Evolutionary conservation across 2,888 invertebrate species (phyloP).

Genomic region (Chalcis sispes): DNA sequence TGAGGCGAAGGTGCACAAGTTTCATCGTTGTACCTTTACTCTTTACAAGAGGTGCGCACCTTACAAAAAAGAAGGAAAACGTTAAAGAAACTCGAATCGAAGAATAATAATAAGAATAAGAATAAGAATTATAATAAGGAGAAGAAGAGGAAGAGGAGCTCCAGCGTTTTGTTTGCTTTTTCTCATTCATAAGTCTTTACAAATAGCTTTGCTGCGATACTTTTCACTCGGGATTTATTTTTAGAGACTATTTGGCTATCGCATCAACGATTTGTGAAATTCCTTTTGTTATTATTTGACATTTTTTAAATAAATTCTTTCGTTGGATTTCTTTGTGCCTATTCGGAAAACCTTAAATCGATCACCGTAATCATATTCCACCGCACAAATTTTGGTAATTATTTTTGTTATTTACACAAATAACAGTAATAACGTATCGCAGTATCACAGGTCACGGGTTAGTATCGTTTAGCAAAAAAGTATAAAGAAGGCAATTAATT

Average conservation of each 20-base stretch:
- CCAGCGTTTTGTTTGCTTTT: conserved; percentile 48
- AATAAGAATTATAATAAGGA: conserved; percentile 1
- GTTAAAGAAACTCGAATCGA: too few relatives aligned
- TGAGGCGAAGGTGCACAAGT: conserved; percentile 55
- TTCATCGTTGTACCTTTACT: conserved; percentile 31
- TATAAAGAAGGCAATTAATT: conserved; percentile 55
- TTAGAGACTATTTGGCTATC: conserved; percentile 22
- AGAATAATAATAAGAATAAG: too few relatives aligned
- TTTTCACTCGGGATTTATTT: conserved; percentile 19
- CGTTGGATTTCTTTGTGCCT: too few relatives aligned
- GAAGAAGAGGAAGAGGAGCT: background rate
- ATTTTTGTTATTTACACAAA: too few relatives aligned
- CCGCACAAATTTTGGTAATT: too few relatives aligned
- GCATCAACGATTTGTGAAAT: too few relatives aligned
- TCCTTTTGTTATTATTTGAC: too few relatives aligned
- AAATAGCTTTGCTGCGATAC: conserved; percentile 36
- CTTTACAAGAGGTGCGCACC: conserved; percentile 52
- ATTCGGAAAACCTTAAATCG: too few relatives aligned
- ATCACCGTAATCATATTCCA: too few relatives aligned
- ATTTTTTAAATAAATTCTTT: too few relatives aligned
- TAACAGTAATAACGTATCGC: too few relatives aligned
- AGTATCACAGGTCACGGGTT: background rate
- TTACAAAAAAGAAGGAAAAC: conserved; percentile 22
- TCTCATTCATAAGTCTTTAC: conserved; percentile 53
- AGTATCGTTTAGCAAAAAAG: conserved; percentile 16